Evolutionary conservation across 2,888 invertebrate genomes (phyloP).

Genomic region (Pandemis heparana): DNA sequence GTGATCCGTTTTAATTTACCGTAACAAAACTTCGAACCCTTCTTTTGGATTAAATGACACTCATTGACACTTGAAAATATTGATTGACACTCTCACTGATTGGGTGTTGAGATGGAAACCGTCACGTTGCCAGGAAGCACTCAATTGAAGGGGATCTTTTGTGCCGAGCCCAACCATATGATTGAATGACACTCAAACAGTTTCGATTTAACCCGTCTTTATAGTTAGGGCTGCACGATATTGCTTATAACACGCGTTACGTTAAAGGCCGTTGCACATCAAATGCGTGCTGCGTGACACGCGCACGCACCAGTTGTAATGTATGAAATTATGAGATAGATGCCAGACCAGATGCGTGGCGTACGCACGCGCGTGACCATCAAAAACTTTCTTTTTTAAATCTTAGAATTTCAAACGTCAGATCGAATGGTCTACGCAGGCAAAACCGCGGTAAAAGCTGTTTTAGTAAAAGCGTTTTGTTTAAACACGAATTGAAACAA

Average conservation of each 20-base stretch:
- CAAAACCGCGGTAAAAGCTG: no score
- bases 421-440: no score
- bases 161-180: constrained; percentile 33
- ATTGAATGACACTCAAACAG: constrained; percentile 29
- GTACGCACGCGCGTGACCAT: no score
- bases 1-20: background rate
- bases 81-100: constrained; percentile 38
- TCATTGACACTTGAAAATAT: constrained; percentile 35
- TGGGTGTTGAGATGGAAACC: constrained; percentile 35
- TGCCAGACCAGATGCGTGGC: no score
- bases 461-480: background rate
- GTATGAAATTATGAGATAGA: no score
- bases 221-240: background rate
- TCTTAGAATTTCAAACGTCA: no score
- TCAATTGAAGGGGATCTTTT: constrained; percentile 28
- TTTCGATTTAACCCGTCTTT: background rate
- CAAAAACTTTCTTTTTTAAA: background rate
- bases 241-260: background rate
- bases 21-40: constrained; percentile 22
- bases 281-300: no score
- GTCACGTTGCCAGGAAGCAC: constrained; percentile 35
- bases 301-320: no score
- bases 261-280: no score
- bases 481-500: background rate
- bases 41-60: constrained; percentile 17